These are phyloP conservation scores for Ormyrus rosae DNA, from an alignment of 2,888 invertebrate genomes.

Conservation along the genomic window DNA sequence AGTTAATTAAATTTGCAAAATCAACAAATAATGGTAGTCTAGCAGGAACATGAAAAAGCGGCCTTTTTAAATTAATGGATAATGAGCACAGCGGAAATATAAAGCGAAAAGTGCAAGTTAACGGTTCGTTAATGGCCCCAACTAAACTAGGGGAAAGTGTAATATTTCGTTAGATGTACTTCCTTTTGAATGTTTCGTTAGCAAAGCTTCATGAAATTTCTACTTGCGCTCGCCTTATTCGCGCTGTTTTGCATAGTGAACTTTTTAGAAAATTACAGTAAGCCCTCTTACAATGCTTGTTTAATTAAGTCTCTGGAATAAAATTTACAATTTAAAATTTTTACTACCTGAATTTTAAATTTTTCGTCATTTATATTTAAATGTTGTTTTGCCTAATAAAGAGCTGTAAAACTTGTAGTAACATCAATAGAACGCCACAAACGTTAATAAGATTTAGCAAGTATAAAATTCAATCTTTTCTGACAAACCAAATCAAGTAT, in stretches of 20 bases:
- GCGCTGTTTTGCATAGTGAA: background rate
- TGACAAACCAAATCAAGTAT: too few relatives aligned
- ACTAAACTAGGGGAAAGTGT: constrained; percentile 20
- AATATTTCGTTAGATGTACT: constrained; percentile 34
- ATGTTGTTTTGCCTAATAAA: too few relatives aligned
- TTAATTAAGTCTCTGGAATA: too few relatives aligned
- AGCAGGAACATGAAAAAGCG: background rate
- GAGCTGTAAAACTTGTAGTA: too few relatives aligned
- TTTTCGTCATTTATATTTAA: too few relatives aligned
- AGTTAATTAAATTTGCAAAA: background rate
- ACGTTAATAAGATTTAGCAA: too few relatives aligned
- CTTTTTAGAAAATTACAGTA: background rate
- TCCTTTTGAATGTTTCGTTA: constrained; percentile 8
- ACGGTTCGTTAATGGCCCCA: constrained; percentile 32
- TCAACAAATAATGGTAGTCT: constrained; percentile 11
- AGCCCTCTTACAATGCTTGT: too few relatives aligned
- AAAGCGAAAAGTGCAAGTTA: constrained; percentile 41
- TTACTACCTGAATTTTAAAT: too few relatives aligned
- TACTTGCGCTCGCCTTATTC: background rate
- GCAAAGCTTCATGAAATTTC: background rate
- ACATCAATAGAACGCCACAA: too few relatives aligned
- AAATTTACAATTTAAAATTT: too few relatives aligned
- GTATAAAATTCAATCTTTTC: too few relatives aligned
- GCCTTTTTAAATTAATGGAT: constrained; percentile 26
- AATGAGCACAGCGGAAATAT: constrained; percentile 29